Base-by-base conservation (phyloP, 2,888 invertebrate genomes). In the Actias luna region DNA sequence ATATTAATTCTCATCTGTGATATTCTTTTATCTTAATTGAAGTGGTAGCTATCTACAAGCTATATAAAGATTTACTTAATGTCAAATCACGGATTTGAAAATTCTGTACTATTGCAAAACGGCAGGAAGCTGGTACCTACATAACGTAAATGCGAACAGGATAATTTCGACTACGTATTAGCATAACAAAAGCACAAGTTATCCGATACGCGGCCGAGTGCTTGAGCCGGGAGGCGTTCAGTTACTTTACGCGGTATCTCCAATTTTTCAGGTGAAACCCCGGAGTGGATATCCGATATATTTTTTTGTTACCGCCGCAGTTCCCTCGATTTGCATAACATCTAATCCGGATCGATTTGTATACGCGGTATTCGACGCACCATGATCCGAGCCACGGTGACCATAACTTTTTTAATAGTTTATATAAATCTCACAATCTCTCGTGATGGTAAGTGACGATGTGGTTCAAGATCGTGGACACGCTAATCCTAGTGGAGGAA, bases 131-230 rank as follows among this genome's bases (percentile, higher is more conserved):
- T 12, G 25, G 16, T 29, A 55, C 4, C 7, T 29, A 55, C 4
- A n/a, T 55, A 29, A 18, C n/a, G 16, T 84, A 83, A 83, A 78
- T 80, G 73, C 77, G 71, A 82, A 76, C 72, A 78, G 79, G 81
- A 85, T 88, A 87, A 89, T 89, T 88, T 83, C 67, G 77, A 75
- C 76, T 73, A 73, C 77, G 75, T 77, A 91, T 91, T 89, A 88
- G 82, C 89, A 89, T 90, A 87, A 89, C 89, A 89, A 89, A 89
- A 85, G 83, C 76, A 80, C 81, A 83, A 86, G 89, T 89, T 88
- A 89, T 89, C 87, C 87, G 88, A 88, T 85, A 85, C 86, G 79
- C 79, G 77, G 75, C 72, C 73, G 75, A 66, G 65, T 68, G 65
- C 14, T 52, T 12, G 27, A 52, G 3, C 52, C 64, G 57, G 64